Percentiles rank a stretch among this genome's conserved stretches.
Evolutionary conservation across 2,888 invertebrate genomes (phyloP).

Genomic region (Linnaemya vulpina): DNA sequence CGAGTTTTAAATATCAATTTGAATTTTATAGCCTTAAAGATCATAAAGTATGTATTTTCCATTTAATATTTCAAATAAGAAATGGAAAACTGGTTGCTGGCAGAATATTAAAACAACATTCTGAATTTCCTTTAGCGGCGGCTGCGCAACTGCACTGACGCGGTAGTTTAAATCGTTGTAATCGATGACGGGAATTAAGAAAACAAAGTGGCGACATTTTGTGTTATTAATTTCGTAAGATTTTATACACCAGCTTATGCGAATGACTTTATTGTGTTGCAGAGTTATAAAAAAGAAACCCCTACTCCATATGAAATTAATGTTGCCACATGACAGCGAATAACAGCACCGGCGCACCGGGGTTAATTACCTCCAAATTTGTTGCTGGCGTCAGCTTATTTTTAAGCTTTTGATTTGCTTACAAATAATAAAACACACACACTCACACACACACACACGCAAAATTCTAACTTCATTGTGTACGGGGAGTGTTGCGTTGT

Average conservation of each 20-base stretch:
- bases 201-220: not conserved
- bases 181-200: not conserved
- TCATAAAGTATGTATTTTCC: not conserved
- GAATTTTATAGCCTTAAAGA: not conserved
- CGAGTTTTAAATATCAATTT: constrained; percentile 31
- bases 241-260: too few relatives aligned
- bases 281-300: not conserved
- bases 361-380: not conserved
- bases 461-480: not conserved
- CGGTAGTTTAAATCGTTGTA: not conserved
- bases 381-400: not conserved
- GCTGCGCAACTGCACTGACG: not conserved
- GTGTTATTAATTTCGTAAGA: too few relatives aligned
- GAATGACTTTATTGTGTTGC: not conserved
- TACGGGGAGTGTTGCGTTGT: not conserved
- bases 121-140: not conserved
- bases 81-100: not conserved
- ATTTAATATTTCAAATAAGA: not conserved
- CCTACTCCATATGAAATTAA: not conserved
- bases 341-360: not conserved
- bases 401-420: not conserved
- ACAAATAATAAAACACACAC: not conserved
- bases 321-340: not conserved
- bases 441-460: not conserved
- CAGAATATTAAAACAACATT: not conserved